A percentile compares a stretch with the other conserved stretches of the same genome.
These are phyloP conservation scores for Leucoptera coffeella DNA, from an alignment of 2,888 invertebrate genomes.

Conservation along the genomic window DNA sequence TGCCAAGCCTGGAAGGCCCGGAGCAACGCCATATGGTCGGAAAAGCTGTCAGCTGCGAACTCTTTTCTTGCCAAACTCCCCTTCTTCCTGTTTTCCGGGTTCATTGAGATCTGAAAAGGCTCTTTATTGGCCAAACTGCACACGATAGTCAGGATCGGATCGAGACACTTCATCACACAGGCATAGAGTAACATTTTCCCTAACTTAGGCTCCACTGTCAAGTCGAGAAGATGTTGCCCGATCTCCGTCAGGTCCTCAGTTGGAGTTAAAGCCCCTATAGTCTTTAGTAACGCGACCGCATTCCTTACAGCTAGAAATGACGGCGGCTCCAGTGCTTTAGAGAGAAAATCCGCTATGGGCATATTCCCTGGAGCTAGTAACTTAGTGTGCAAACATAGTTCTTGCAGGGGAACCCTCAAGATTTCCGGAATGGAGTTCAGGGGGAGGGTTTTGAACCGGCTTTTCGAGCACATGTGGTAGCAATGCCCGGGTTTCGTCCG, in stretches of 20 bases:
- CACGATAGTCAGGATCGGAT: constrained; percentile 87
- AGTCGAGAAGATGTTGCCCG: constrained; percentile 82
- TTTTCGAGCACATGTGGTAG: constrained; percentile 71
- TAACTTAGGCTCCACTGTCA: constrained; percentile 86
- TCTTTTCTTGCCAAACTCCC: constrained; percentile 59
- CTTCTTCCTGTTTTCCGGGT: constrained; percentile 59
- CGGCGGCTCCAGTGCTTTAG: constrained; percentile 82
- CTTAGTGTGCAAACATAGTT: constrained; percentile 84
- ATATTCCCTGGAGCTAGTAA: constrained; percentile 68
- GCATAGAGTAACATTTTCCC: constrained; percentile 90
- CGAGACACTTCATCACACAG: constrained; percentile 84
- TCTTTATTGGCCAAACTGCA: constrained; percentile 75
- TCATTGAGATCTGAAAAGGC: constrained; percentile 70
- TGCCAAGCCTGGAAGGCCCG: constrained; percentile 72
- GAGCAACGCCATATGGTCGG: constrained; percentile 86
- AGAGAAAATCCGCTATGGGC: constrained; percentile 76
- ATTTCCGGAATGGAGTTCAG: constrained; percentile 82
- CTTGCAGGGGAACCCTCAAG: constrained; percentile 79
- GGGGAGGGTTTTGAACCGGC: constrained; percentile 60
- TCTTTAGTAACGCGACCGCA: constrained; percentile 62
- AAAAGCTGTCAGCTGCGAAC: constrained; percentile 69
- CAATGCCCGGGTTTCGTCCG: constrained; percentile 76
- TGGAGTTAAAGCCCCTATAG: constrained; percentile 78
- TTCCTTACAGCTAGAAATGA: constrained; percentile 68
- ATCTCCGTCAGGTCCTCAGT: constrained; percentile 84